Evolutionary conservation across 2,113 vertebrate genomes (phyloP).

Genomic region (Rhinolophus ferrumequinum): DNA sequence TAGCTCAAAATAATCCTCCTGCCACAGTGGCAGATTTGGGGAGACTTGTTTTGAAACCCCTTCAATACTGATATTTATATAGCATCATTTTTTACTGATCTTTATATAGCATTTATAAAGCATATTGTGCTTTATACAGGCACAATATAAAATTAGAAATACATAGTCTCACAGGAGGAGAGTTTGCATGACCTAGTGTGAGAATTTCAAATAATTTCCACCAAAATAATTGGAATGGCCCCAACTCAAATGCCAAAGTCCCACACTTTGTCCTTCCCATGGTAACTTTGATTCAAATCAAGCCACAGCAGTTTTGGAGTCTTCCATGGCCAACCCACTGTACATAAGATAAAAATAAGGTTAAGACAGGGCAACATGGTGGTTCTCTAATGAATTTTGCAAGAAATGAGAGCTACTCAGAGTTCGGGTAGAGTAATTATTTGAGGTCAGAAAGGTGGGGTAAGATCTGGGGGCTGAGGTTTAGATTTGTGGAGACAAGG

Average conservation of each 20-base stretch:
- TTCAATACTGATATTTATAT: background rate
- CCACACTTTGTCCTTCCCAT: background rate
- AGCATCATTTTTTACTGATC: slow-evolving; percentile 1
- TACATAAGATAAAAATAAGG: background rate
- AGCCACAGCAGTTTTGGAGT: background rate
- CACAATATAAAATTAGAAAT: slow-evolving; percentile 35
- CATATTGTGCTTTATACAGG: no score
- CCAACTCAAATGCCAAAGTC: background rate
- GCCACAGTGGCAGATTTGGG: background rate
- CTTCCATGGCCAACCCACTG: background rate
- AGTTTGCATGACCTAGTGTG: background rate
- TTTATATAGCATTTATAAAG: background rate
- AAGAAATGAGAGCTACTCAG: background rate
- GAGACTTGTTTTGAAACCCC: background rate
- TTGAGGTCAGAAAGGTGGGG: background rate
- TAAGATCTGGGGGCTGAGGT: background rate
- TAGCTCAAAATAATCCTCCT: background rate
- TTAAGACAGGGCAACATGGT: background rate
- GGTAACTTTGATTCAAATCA: background rate
- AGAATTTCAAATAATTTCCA: slow-evolving; percentile 21
- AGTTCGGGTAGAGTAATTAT: background rate
- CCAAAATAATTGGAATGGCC: background rate
- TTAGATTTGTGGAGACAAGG: background rate
- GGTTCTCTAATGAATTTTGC: background rate
- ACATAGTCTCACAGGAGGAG: background rate